Evolutionary conservation across 2,113 vertebrate genomes (phyloP).

Genomic region (Coptodon rendalli): DNA sequence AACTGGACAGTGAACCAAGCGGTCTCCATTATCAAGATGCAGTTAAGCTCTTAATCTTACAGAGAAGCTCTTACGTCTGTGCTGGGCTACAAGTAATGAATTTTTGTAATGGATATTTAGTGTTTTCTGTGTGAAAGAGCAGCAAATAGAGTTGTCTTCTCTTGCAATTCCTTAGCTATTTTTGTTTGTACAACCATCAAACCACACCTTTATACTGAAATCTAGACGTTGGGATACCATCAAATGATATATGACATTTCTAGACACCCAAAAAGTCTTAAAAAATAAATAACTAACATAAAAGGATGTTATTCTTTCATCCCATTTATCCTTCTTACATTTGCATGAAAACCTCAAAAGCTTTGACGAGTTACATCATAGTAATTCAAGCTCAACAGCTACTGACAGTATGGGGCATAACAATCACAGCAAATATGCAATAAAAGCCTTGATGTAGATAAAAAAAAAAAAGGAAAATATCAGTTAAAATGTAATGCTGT

Average conservation of each 20-base stretch:
- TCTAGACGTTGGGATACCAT: not conserved
- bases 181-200: not conserved
- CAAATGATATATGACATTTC: not conserved
- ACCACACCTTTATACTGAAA: not conserved
- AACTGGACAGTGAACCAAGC: not conserved
- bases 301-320: not conserved
- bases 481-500: not conserved
- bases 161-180: not conserved
- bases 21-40: too few relatives aligned
- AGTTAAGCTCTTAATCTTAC: not conserved
- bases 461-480: not conserved
- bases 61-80: not conserved
- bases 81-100: not conserved
- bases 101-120: not conserved
- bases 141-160: not conserved
- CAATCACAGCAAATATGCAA: not conserved
- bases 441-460: not conserved
- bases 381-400: not conserved
- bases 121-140: constrained; percentile 39
- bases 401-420: not conserved
- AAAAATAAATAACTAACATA: not conserved
- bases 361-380: not conserved
- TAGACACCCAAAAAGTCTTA: not conserved
- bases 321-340: not conserved
- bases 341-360: not conserved